Conservation (phyloP, 2,113 vertebrate species). For the Bothrops jararaca region DNA sequence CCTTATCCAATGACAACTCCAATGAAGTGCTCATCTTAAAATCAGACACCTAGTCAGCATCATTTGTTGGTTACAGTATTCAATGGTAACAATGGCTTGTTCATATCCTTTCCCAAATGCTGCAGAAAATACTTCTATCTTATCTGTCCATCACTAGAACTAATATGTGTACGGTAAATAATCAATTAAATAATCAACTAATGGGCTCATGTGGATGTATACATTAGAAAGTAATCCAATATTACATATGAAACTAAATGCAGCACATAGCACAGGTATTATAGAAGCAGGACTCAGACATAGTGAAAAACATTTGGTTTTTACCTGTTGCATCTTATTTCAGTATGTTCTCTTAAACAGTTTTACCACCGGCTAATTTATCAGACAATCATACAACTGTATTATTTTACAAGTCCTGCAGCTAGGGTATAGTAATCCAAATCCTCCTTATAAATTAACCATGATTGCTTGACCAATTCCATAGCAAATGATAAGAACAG, state of each 20-base stretch:
- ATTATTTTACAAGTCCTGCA: background rate
- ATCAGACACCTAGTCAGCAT: background rate
- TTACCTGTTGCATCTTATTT: background rate
- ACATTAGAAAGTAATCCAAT: conserved; percentile 1
- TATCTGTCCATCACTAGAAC: background rate
- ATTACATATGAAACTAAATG: background rate
- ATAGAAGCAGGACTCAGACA: background rate
- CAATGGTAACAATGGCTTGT: background rate
- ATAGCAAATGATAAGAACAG: background rate
- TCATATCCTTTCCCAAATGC: background rate
- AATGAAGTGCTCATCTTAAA: background rate
- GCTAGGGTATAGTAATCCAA: background rate
- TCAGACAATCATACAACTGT: conserved; percentile 1
- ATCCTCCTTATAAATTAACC: background rate
- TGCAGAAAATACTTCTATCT: background rate
- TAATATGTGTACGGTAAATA: background rate
- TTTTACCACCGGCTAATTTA: background rate
- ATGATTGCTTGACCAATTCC: background rate
- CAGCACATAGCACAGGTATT: background rate
- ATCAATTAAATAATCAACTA: conserved; percentile 2
- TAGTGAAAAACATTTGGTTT: background rate
- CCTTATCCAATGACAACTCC: background rate
- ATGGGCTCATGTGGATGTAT: background rate
- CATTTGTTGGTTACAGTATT: background rate
- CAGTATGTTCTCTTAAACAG: background rate